Evolutionary conservation across 1,140 invertebrate species (phyloP).

Genomic region (Ganaspis sp.): DNA sequence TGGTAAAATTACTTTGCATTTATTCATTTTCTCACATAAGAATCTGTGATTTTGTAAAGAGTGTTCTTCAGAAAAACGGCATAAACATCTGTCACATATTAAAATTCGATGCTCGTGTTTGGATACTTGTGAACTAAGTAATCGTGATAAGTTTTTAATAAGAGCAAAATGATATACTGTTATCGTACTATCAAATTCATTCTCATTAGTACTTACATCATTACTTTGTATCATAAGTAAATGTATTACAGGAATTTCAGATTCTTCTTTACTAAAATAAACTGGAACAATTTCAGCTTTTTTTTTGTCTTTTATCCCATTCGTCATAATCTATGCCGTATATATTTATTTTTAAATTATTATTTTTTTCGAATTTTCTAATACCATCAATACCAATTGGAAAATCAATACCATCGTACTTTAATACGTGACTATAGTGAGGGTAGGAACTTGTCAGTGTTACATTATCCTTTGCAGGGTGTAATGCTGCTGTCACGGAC

Average conservation of each 20-base stretch:
- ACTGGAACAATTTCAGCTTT: conserved; percentile 57
- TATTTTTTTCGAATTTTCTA: conserved; percentile 64
- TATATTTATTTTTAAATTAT: too few species aligned
- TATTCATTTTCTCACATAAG: conserved; percentile 36
- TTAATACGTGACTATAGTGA: conserved; percentile 57
- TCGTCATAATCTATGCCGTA: too few species aligned
- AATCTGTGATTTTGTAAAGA: background rate
- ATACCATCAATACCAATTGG: conserved; percentile 67
- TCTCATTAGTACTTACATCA: background rate
- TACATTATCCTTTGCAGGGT: conserved; percentile 56
- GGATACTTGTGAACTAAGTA: conserved; percentile 36
- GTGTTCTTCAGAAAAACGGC: background rate
- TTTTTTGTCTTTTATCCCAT: background rate
- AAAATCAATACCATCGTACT: conserved; percentile 65
- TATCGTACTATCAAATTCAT: conserved; percentile 20
- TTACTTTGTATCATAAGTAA: background rate
- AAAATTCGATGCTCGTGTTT: conserved; percentile 46
- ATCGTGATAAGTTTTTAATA: conserved; percentile 62
- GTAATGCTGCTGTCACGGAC: conserved; percentile 61
- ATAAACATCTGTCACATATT: conserved; percentile 63
- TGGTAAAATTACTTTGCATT: conserved; percentile 30
- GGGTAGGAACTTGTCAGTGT: conserved; percentile 59
- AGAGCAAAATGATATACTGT: conserved; percentile 61
- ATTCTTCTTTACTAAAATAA: conserved; percentile 55
- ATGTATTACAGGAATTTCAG: background rate